A percentile compares a stretch with the other conserved stretches of the same genome.
Evolutionary conservation across 92 coral and sea anemone species (phyloP).

Genomic region (Diadumene lineata): DNA sequence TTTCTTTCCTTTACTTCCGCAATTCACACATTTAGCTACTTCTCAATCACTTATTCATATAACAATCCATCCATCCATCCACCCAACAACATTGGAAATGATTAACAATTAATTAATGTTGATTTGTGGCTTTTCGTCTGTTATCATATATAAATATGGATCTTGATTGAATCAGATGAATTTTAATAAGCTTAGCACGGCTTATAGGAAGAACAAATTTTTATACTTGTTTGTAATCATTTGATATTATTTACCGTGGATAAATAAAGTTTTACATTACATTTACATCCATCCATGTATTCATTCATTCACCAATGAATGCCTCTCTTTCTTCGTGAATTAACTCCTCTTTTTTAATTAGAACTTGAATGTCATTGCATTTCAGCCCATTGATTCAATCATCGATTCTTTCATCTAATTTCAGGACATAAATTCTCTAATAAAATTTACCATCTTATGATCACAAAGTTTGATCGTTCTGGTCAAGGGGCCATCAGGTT

Average conservation of each 20-base stretch:
- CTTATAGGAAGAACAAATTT: no score
- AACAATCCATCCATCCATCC: background rate
- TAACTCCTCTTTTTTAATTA: background rate
- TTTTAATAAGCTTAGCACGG: no score
- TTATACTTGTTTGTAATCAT: no score
- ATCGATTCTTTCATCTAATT: background rate
- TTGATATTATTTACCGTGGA: no score
- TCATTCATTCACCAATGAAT: background rate
- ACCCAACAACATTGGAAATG: no score
- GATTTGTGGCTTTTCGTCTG: no score
- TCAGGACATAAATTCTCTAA: slow-evolving; percentile 86
- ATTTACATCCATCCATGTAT: background rate
- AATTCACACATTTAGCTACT: no score
- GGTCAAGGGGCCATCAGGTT: slow-evolving; percentile 78
- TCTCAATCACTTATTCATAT: background rate
- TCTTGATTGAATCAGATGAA: no score
- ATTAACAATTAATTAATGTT: no score
- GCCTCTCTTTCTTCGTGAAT: background rate
- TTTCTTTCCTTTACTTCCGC: no score
- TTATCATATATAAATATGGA: no score
- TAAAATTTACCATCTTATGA: slow-evolving; percentile 71
- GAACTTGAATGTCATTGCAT: background rate
- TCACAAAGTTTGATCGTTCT: slow-evolving; percentile 92
- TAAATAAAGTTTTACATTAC: no score
- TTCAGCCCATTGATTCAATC: background rate